Base-by-base conservation (phyloP, 2,888 invertebrate species). In the Capitulum mitella region DNA sequence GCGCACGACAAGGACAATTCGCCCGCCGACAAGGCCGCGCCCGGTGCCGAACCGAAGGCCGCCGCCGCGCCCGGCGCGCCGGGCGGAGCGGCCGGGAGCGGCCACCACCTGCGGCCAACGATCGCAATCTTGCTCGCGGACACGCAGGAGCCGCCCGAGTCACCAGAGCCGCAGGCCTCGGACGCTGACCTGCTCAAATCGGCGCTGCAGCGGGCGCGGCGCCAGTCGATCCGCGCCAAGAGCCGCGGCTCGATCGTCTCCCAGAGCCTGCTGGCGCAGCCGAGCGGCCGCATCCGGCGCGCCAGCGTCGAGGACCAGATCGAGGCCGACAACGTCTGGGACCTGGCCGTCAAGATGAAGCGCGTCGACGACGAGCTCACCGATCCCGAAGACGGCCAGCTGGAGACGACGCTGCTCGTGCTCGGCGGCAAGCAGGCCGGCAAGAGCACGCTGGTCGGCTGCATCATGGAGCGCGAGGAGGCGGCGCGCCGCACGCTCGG, bases 391-490 rank as follows among this genome's bases (percentile, higher is more conserved):
- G 64, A 34, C 5, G 64, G 34, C 64, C 64, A 64, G 64, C 37
- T 32, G 0, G 34, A 64, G 34, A 64, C 64, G 34, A 64, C 64
- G 37, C 64, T 64, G 1, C 34, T 64, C 64, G 64, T 64, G 34
- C 22, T 64, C 34, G 64, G 64, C 34, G 64, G 64, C 37, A 37
- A 64, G 19, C 64, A 64, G 64, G 32, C 64, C 1, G 88, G 88
- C 10, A 89, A 88, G 83, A 87, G 94, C 0, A 91, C 92, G 26
- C 88, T 93, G 78, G 88, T 94, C 26, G 88, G 91, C 84, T 87
- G 89, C 82, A 93, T 94, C 86, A 88, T 95, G 79, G 94, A 94
- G 81, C 91, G 91, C 84, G 90, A 90, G 79, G 94, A 94, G 82
- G 85, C 87, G 32, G 86, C 89, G 5, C 91, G 92, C 82, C 91